These are phyloP conservation scores for Drosophila helvetica DNA, from an alignment of 2,888 invertebrate species.

Conservation along the genomic window DNA sequence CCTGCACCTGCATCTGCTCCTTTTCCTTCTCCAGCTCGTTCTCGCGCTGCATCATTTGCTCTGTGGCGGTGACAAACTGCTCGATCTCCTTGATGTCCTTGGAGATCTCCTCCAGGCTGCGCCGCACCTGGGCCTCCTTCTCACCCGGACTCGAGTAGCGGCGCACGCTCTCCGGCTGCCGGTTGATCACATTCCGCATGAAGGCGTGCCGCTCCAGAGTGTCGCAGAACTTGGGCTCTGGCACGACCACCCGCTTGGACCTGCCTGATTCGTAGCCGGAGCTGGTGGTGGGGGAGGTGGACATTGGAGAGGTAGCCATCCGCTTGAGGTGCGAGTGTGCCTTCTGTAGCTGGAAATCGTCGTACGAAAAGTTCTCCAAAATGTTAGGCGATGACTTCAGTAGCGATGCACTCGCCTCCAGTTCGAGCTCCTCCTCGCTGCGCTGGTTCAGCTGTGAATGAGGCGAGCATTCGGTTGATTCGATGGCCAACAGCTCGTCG, in stretches of 20 bases:
- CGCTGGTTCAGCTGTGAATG: conserved; percentile 56
- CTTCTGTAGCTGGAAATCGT: conserved; percentile 68
- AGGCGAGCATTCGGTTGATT: conserved; percentile 28
- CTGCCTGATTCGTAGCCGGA: conserved; percentile 26
- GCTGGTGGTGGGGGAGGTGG: not conserved
- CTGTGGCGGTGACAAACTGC: conserved; percentile 83
- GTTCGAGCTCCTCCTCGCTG: conserved; percentile 56
- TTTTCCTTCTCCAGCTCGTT: conserved; percentile 77
- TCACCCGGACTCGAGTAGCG: conserved; percentile 81
- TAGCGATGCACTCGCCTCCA: conserved; percentile 75
- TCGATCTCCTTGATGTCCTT: conserved; percentile 84
- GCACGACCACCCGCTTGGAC: conserved; percentile 10
- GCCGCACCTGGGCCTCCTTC: conserved; percentile 81
- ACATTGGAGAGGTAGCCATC: conserved; percentile 59
- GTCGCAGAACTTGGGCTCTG: conserved; percentile 74
- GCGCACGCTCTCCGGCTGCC: conserved; percentile 67
- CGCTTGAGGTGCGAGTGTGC: conserved; percentile 58
- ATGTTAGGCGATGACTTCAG: conserved; percentile 83
- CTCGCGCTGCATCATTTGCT: conserved; percentile 81
- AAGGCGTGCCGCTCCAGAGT: conserved; percentile 83
- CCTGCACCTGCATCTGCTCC: too few relatives aligned
- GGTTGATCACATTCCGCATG: conserved; percentile 82
- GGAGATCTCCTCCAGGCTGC: conserved; percentile 83
- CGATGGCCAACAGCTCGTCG: conserved; percentile 26
- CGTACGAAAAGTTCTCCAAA: conserved; percentile 82